These are phyloP conservation scores for Geococcyx californianus DNA, from an alignment of 2,113 vertebrate species.

Conservation along the genomic window DNA sequence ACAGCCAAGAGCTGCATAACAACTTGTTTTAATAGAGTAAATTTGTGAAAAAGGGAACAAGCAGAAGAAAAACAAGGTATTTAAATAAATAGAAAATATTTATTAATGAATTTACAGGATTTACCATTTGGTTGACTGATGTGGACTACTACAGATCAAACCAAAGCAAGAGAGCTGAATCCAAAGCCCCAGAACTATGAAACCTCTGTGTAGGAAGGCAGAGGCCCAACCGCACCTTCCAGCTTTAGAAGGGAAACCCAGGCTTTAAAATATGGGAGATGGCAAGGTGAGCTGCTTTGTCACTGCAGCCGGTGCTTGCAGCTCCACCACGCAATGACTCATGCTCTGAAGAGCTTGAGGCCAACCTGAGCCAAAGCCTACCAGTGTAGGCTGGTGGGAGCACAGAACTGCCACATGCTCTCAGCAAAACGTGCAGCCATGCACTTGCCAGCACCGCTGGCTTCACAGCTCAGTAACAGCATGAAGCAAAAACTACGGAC, in stretches of 20 bases:
- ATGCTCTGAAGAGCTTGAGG: background rate
- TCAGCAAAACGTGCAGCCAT: background rate
- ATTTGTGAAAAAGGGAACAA: background rate
- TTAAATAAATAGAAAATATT: background rate
- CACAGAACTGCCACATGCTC: fast-evolving
- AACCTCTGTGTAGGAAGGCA: background rate
- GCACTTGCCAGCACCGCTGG: background rate
- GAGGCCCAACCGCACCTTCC: background rate
- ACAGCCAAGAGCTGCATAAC: background rate
- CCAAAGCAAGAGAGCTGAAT: background rate
- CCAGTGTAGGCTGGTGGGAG: background rate
- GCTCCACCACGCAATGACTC: background rate
- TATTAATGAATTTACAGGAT: background rate
- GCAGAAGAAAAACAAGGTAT: background rate
- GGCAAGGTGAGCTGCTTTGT: background rate
- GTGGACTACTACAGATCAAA: background rate
- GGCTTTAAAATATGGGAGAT: background rate
- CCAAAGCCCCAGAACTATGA: fast-evolving
- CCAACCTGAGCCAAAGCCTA: background rate
- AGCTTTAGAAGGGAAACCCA: background rate
- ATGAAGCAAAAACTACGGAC: background rate
- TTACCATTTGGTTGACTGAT: background rate
- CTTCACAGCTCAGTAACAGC: background rate
- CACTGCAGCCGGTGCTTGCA: background rate
- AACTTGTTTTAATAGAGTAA: background rate